These are phyloP conservation scores for Theretra japonica DNA, from an alignment of 2,888 invertebrate species.

Conservation along the genomic window DNA sequence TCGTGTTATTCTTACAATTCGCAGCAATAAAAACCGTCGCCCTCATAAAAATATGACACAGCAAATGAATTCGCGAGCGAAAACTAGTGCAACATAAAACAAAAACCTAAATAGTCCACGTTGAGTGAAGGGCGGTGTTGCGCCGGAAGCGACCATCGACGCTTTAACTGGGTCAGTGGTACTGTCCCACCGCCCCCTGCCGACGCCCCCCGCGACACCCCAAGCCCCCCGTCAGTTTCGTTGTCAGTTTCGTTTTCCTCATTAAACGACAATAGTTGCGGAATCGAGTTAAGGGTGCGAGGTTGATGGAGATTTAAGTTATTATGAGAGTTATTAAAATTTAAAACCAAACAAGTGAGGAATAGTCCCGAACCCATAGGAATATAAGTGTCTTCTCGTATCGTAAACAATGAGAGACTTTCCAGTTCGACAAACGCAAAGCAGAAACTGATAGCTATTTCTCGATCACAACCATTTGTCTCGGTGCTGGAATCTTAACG, in stretches of 20 bases:
- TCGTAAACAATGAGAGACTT: too few relatives aligned
- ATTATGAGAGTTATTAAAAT: background rate
- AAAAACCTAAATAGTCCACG: slow-evolving; percentile 38
- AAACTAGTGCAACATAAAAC: slow-evolving; percentile 32
- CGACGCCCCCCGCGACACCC: slow-evolving; percentile 33
- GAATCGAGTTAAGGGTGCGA: slow-evolving; percentile 44
- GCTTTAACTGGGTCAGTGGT: slow-evolving; percentile 53
- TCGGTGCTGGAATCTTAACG: too few relatives aligned
- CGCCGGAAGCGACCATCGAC: slow-evolving; percentile 52
- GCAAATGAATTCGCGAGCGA: slow-evolving; percentile 10
- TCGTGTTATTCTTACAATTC: background rate
- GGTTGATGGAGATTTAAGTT: background rate
- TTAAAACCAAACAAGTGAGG: too few relatives aligned
- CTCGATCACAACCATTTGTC: too few relatives aligned
- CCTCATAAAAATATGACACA: slow-evolving; percentile 18
- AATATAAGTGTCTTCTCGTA: too few relatives aligned
- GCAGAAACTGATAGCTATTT: too few relatives aligned
- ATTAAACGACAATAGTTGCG: slow-evolving; percentile 38
- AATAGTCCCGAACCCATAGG: too few relatives aligned
- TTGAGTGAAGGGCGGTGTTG: slow-evolving; percentile 49
- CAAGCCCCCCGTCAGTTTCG: slow-evolving; percentile 28
- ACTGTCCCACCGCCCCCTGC: slow-evolving; percentile 18
- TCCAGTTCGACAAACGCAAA: too few relatives aligned
- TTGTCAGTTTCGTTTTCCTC: slow-evolving; percentile 49
- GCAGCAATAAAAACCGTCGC: background rate